Conservation (phyloP, 2,888 invertebrate species). For the Himalopsyche tibetana region DNA sequence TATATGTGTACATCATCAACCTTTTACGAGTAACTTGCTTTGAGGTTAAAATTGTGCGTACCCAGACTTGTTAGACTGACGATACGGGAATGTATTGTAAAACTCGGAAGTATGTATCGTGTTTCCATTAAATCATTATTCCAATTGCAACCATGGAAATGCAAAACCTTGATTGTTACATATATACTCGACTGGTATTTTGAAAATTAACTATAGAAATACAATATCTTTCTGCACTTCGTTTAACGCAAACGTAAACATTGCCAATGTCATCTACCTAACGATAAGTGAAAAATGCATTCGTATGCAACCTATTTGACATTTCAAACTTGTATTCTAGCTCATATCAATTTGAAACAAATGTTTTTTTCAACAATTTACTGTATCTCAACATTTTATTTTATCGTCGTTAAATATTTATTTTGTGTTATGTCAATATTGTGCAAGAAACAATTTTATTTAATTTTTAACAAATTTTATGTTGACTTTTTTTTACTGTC, state of each 20-base stretch:
- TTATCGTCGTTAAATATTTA: no score
- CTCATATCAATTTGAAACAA: background rate
- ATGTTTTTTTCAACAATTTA: background rate
- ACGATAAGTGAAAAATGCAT: constrained; percentile 2
- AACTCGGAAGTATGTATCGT: background rate
- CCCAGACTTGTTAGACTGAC: background rate
- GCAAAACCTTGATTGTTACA: background rate
- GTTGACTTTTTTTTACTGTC: no score
- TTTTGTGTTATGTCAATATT: no score
- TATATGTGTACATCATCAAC: constrained; percentile 4
- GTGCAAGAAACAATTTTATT: no score
- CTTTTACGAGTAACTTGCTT: background rate
- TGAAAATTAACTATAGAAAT: no score
- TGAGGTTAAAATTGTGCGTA: constrained; percentile 11
- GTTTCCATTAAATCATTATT: constrained; percentile 7
- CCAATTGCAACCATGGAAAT: background rate
- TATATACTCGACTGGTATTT: background rate
- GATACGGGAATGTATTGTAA: background rate
- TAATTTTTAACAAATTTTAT: no score
- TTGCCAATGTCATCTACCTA: background rate
- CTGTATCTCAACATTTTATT: no score
- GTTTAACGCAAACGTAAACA: background rate
- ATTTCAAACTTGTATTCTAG: background rate
- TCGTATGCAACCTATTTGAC: background rate
- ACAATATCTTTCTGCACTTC: background rate